Base-by-base conservation (phyloP, 2,797 vertebrate genomes). In the Syngnathus rostellatus region DNA sequence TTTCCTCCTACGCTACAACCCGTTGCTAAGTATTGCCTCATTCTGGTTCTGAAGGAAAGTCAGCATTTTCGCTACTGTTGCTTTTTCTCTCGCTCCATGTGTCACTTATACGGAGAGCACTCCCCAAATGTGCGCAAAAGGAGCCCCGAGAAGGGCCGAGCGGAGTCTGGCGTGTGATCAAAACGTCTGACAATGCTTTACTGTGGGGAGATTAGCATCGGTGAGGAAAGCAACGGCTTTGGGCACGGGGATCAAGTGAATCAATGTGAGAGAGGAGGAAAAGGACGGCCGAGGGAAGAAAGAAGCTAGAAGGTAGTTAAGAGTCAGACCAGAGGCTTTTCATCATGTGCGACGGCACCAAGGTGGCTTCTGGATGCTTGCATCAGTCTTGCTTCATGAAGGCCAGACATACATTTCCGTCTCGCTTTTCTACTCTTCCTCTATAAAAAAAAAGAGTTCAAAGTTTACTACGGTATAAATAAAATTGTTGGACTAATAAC, bases 161-260 rank as follows among this genome's bases (percentile, higher is more conserved):
- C 4, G 39, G 38, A 58, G 8, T 70, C 74, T 65, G 68, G 75
- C 66, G 66, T 77, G 67, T 77, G 83, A 86, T 87, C 86, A 86
- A 80, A 86, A 80, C 83, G 82, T 76, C 77, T 79, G 74, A 81
- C 78, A 68, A 70, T 65, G 61, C 67, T 57, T 68, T 67, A 79
- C 81, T 68, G 77, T 68, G 39, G 76, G 76, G 83, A 82, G 72
- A 81, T 77, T 69, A 80, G n/a, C 74, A 79, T 78, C 73, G 62
- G 59, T 53, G 60, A 62, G 68, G 72, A 77, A 54, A 12, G 64
- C 63, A 70, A 73, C 16, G 61, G 60, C 64, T 48, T 61, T 55
- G 68, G 68, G 43, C 67, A 67, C 50, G 61, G 64, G 67, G 75
- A 25, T 62, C 60, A 78, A 78, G 41, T 66, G 68, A 84, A 79